Percentiles rank a stretch among this genome's conserved stretches.
Evolutionary conservation across 37 sponge, comb jelly and placozoan species (phyloP).

Genomic region (Beroe forskalii): DNA sequence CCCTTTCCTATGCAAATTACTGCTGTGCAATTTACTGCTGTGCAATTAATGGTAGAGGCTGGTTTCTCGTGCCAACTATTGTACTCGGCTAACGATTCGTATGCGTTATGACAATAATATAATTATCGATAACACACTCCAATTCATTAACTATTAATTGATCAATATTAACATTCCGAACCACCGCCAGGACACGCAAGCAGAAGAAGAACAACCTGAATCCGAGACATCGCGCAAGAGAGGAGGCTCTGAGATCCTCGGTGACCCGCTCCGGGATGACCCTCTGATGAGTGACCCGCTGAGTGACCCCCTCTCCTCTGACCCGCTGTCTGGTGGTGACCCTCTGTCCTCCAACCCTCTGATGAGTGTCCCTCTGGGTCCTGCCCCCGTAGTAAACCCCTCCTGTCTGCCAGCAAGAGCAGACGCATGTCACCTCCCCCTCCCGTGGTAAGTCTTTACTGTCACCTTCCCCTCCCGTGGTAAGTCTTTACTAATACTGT

Average conservation of each 20-base stretch:
- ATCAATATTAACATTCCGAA: too few relatives aligned
- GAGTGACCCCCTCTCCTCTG: background rate
- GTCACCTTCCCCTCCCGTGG: background rate
- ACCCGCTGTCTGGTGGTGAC: background rate
- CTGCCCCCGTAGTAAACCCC: too few relatives aligned
- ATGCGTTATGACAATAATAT: too few relatives aligned
- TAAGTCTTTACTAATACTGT: constrained; percentile 4
- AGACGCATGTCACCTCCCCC: constrained; percentile 7
- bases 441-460: background rate
- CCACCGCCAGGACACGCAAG: too few relatives aligned
- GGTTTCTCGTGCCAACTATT: too few relatives aligned
- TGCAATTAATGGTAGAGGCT: too few relatives aligned
- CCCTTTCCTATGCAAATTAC: background rate
- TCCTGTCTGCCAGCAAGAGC: background rate
- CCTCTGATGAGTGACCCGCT: background rate
- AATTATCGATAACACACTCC: too few relatives aligned
- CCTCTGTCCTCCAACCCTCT: constrained; percentile 1
- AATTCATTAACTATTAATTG: too few relatives aligned
- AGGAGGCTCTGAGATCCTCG: constrained; percentile 1
- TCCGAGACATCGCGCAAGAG: background rate
- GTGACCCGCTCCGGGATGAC: background rate
- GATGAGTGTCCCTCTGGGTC: background rate
- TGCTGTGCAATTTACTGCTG: background rate
- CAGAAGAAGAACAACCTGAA: background rate
- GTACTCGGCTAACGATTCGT: too few relatives aligned